Percentiles rank a stretch among this genome's conserved stretches.
Conservation (phyloP, 2,113 vertebrate species). For the Dromiciops gliroides region DNA sequence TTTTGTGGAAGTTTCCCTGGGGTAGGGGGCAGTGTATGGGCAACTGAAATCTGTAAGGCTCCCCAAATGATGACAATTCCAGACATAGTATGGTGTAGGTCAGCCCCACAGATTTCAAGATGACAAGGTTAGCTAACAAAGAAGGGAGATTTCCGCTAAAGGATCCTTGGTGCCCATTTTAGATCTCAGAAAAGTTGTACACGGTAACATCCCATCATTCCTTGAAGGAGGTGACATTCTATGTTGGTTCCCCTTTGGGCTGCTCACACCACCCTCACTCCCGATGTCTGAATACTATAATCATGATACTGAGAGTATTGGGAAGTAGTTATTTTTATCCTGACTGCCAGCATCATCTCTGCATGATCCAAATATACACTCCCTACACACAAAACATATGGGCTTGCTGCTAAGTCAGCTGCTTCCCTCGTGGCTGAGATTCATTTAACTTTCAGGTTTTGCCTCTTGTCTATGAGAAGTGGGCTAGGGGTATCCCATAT, state of each 20-base stretch:
- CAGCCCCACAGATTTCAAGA: conserved; percentile 53
- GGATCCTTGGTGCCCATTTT: conserved; percentile 14
- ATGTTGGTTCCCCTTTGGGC: background rate
- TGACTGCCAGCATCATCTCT: conserved; percentile 58
- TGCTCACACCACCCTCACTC: background rate
- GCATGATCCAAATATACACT: conserved; percentile 62
- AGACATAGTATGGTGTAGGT: conserved; percentile 33
- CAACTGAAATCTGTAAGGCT: conserved; percentile 54
- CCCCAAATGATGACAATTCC: conserved; percentile 62
- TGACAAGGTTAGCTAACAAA: background rate
- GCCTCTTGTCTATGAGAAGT: conserved; percentile 48
- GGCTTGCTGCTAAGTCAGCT: conserved; percentile 44
- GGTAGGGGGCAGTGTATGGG: background rate
- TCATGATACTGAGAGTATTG: conserved; percentile 49
- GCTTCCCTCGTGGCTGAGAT: conserved; percentile 38
- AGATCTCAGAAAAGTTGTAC: background rate
- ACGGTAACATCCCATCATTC: background rate
- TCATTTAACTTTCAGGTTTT: conserved; percentile 35
- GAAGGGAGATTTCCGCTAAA: background rate
- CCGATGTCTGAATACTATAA: conserved; percentile 55
- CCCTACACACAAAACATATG: conserved; percentile 6
- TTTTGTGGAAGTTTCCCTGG: conserved; percentile 31
- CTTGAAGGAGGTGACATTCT: conserved; percentile 39
- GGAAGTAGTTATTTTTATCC: conserved; percentile 71
- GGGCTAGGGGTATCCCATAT: conserved; percentile 1